These are phyloP conservation scores for Hormiphora californensis DNA, from an alignment of 37 sponge, comb jelly and placozoan genomes.

Conservation along the genomic window DNA sequence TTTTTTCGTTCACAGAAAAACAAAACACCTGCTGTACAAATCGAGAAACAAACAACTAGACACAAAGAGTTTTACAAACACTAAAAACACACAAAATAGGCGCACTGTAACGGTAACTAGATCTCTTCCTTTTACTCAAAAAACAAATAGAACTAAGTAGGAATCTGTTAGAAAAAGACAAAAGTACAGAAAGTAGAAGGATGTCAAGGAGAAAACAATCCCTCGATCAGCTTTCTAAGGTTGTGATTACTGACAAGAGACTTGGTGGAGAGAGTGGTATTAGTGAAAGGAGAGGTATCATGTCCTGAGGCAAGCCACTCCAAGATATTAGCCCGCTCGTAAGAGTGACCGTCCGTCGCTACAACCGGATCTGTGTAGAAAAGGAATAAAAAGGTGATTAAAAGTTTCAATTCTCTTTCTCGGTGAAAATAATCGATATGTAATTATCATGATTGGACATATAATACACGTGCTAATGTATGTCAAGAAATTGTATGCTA, in stretches of 20 bases:
- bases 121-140: background rate
- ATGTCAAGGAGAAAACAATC: no score
- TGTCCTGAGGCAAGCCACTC: conserved; percentile 31
- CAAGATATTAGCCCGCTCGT: conserved; percentile 26
- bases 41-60: no score
- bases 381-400: no score
- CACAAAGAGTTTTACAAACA: no score
- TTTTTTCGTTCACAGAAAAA: no score
- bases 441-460: no score
- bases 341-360: conserved; percentile 30
- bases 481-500: no score
- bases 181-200: background rate
- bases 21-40: no score
- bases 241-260: conserved; percentile 18
- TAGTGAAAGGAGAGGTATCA: background rate
- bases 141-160: background rate
- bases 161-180: background rate
- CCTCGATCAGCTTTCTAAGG: conserved; percentile 17
- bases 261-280: conserved; percentile 35
- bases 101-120: background rate
- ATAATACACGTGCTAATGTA: no score
- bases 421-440: no score
- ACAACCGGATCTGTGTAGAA: conserved; percentile 32
- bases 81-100: background rate
- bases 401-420: no score